These are phyloP conservation scores for Cordilura impudica DNA, from an alignment of 2,888 invertebrate genomes.

Conservation along the genomic window DNA sequence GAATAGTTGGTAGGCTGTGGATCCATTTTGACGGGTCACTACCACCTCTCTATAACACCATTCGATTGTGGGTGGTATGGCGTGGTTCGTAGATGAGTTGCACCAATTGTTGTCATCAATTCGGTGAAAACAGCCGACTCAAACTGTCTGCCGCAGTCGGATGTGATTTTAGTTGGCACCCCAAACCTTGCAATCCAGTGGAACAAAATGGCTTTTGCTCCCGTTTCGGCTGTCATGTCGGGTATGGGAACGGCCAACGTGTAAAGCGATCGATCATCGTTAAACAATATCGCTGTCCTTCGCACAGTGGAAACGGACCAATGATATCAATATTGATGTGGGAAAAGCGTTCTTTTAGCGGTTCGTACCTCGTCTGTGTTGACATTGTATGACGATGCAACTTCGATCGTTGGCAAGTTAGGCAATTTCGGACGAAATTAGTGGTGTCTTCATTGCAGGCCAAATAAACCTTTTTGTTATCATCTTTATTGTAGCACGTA, in stretches of 20 bases:
- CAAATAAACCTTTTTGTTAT: neutral
- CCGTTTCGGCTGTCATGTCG: no score
- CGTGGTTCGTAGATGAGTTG: no score
- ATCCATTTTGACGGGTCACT: neutral
- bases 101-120: slow-evolving; percentile 3
- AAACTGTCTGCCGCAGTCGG: slow-evolving; percentile 5
- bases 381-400: slow-evolving; percentile 9
- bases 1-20: no score
- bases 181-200: slow-evolving; percentile 16
- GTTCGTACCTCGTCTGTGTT: neutral
- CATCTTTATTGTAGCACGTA: neutral
- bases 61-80: no score
- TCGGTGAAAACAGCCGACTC: slow-evolving; percentile 7
- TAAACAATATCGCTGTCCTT: no score
- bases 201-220: slow-evolving; percentile 3
- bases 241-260: no score
- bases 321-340: neutral
- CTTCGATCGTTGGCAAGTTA: slow-evolving; percentile 1
- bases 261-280: no score
- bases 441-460: neutral
- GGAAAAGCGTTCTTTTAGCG: neutral
- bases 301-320: no score
- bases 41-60: slow-evolving; percentile 6
- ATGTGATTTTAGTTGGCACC: slow-evolving; percentile 13
- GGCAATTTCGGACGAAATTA: slow-evolving; percentile 1